Conservation (phyloP, 2,888 invertebrate species). For the Himalopsyche kuldschensis region DNA sequence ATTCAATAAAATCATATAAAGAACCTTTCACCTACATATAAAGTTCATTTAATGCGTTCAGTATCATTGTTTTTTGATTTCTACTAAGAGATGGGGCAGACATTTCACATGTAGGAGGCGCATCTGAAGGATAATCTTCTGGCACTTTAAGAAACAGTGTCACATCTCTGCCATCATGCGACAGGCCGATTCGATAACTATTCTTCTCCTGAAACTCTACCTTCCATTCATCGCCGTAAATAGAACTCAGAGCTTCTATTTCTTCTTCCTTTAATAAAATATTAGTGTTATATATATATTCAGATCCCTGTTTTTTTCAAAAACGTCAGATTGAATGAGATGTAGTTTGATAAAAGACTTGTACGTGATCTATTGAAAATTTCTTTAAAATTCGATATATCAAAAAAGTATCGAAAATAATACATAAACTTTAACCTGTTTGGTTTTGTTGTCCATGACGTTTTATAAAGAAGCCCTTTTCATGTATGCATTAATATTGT, state of each 20-base stretch:
- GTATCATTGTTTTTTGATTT: conserved; percentile 60
- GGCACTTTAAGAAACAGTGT: conserved; percentile 67
- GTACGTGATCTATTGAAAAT: too few species aligned
- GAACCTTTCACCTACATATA: conserved; percentile 63
- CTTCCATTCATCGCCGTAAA: conserved; percentile 71
- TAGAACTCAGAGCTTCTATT: conserved; percentile 71
- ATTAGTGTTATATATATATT: too few species aligned
- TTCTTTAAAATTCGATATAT: too few species aligned
- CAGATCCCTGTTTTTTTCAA: too few species aligned
- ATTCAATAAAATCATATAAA: not conserved
- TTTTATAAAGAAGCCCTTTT: too few species aligned
- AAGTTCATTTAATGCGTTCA: conserved; percentile 62
- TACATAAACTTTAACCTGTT: too few species aligned
- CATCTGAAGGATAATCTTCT: conserved; percentile 63
- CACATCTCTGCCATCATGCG: conserved; percentile 55
- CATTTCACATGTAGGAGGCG: conserved; percentile 70
- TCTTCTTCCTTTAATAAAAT: conserved; percentile 61
- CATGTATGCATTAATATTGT: too few species aligned
- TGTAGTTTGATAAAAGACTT: too few species aligned
- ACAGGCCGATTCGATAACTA: conserved; percentile 64
- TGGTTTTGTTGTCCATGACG: too few species aligned
- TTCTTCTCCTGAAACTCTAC: conserved; percentile 60
- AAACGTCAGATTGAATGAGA: too few species aligned
- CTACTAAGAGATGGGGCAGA: conserved; percentile 72
- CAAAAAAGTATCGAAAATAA: too few species aligned